A percentile compares a stretch with the other conserved stretches of the same genome.
These are phyloP conservation scores for Coregonus suidteri DNA, from an alignment of 2,797 vertebrate genomes.

Conservation along the genomic window DNA sequence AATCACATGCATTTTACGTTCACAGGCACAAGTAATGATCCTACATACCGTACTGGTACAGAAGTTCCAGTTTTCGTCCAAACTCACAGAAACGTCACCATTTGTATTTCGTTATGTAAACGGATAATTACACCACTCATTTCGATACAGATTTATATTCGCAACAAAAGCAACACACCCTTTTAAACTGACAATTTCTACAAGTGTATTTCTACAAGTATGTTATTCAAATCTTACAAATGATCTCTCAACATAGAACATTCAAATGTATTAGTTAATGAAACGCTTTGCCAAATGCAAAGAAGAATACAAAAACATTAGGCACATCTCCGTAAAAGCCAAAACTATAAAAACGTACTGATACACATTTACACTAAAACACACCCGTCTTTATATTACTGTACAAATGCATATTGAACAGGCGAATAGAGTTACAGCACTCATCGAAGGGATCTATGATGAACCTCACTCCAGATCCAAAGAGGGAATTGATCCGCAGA, in stretches of 20 bases:
- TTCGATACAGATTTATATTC: too few species aligned
- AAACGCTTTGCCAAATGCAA: conserved; percentile 54
- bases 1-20: too few species aligned
- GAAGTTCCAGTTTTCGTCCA: too few species aligned
- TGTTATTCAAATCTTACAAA: conserved; percentile 30
- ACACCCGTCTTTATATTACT: conserved; percentile 50
- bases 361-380: conserved; percentile 30
- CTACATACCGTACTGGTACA: too few species aligned
- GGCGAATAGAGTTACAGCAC: conserved; percentile 27
- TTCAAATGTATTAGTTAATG: conserved; percentile 55
- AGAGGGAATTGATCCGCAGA: not conserved
- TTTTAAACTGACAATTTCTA: conserved; percentile 21
- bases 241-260: conserved; percentile 20
- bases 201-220: conserved; percentile 56
- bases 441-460: not conserved
- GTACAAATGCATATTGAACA: conserved; percentile 58
- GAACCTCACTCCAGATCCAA: not conserved
- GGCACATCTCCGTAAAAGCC: conserved; percentile 45
- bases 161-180: conserved; percentile 24
- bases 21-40: too few species aligned
- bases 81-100: too few species aligned
- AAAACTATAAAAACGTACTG: conserved; percentile 21
- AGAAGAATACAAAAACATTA: conserved; percentile 44
- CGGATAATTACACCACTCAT: too few species aligned
- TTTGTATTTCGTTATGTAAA: too few species aligned